Evolutionary conservation across 2,113 vertebrate species (phyloP), one percentile per base, ranked within the genome.

Genomic region (Sylvietta virens): DNA sequence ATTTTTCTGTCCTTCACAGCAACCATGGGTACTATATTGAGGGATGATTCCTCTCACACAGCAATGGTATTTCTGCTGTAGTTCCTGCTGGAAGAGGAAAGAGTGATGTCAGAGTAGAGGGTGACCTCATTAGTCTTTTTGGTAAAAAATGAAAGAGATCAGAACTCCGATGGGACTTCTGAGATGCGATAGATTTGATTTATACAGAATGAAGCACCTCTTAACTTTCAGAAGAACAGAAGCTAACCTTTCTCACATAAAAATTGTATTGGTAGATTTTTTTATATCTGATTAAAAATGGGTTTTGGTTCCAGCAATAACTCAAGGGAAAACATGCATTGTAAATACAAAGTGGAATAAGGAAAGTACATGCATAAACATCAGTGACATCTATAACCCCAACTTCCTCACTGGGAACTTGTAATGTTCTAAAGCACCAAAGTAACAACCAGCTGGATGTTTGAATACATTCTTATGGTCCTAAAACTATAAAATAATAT

Each of bases 1-100:
- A 26, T 26, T n/a, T 54, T 86, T 19, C 21, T 71, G 15, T 40
- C 33, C 26, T 33, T 54, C 16, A 27, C 6, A 64, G 13, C 13
- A 72, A 11, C 42, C 23, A 40, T 7, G 58, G 12, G 3, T 23
- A 11, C 10, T 42, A 6, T 0, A 0, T 1, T 39, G 10, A 33
- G 24, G 44, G 20, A 37, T 48, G 35, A 42, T 37, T 77, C 39
- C 23, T 71, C n/a, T 85, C 40, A 67, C 19, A 37, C 4, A 12
- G 16, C 44, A 64, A 11, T 17, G 11, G 10, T 22, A 87, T 31
- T 44, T 81, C 24, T 40, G 35, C 10, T 71, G 31, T 11, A 37
- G 27, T 19, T 72, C 23, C n/a, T 81, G 35, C 2, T 47, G 50
- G 62, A 90, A 81, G 35, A 82, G 7, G 6, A n/a, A 77, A 81